These are phyloP conservation scores for Drosophila trapezifrons DNA, from an alignment of 1,140 invertebrate genomes.

Conservation along the genomic window DNA sequence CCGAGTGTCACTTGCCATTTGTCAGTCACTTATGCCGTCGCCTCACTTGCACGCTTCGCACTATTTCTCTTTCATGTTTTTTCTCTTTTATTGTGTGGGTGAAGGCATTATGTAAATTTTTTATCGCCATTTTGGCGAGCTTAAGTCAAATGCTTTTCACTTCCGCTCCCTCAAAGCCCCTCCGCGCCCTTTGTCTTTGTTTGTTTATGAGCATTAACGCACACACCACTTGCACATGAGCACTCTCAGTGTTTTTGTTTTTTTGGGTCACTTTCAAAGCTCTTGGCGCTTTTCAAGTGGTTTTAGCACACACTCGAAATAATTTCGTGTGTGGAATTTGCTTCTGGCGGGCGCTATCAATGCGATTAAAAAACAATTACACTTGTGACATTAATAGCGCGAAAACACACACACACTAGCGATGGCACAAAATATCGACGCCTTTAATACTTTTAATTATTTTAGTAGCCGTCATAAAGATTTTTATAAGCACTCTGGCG, in stretches of 20 bases:
- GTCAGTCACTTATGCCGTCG: slow-evolving; percentile 34
- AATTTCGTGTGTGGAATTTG: slow-evolving; percentile 61
- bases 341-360: slow-evolving; percentile 60
- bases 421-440: background rate
- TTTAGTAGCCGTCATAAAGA: slow-evolving; percentile 5
- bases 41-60: slow-evolving; percentile 8
- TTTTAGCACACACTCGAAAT: slow-evolving; percentile 74
- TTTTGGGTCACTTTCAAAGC: slow-evolving; percentile 74
- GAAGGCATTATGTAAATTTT: slow-evolving; percentile 49
- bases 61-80: slow-evolving; percentile 33
- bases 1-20: slow-evolving; percentile 42
- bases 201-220: slow-evolving; percentile 44
- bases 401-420: slow-evolving; percentile 2
- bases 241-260: slow-evolving; percentile 47
- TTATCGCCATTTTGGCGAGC: slow-evolving; percentile 51
- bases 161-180: slow-evolving; percentile 7
- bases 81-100: background rate
- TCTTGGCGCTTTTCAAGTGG: slow-evolving; percentile 64
- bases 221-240: slow-evolving; percentile 25
- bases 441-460: background rate
- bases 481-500: background rate
- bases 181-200: slow-evolving; percentile 29
- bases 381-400: slow-evolving; percentile 76
- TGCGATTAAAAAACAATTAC: slow-evolving; percentile 82
- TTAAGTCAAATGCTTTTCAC: slow-evolving; percentile 38